These are phyloP conservation scores for Cyclophora punctaria DNA, from an alignment of 2,888 invertebrate species.

Conservation along the genomic window DNA sequence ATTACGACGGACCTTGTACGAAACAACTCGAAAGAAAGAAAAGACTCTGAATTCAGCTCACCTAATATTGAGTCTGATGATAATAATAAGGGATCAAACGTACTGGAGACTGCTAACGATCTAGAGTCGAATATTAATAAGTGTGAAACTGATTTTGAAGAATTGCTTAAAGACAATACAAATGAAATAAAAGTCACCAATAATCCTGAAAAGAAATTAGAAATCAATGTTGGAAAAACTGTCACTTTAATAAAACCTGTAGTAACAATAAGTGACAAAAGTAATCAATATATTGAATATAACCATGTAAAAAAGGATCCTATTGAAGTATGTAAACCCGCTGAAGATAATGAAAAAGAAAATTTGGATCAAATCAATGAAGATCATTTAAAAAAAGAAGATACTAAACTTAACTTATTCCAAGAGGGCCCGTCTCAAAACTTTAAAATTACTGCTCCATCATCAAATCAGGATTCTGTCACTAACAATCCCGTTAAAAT, in stretches of 20 bases:
- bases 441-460: no score
- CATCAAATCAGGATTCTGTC: no score
- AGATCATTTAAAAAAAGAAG: conserved; percentile 42
- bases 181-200: conserved; percentile 67
- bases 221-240: conserved; percentile 57
- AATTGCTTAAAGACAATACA: conserved; percentile 65
- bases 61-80: no score
- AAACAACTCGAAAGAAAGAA: no score
- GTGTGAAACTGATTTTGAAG: conserved; percentile 70
- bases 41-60: no score
- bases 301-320: conserved; percentile 17
- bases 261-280: not conserved
- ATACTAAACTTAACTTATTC: no score
- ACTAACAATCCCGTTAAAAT: no score
- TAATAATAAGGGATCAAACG: no score
- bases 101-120: no score
- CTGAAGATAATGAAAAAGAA: no score
- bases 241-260: conserved; percentile 36
- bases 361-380: conserved; percentile 8
- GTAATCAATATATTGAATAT: conserved; percentile 14
- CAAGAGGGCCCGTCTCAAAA: no score
- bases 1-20: no score
- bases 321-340: not conserved
- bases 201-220: conserved; percentile 57
- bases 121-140: conserved; percentile 28